Evolutionary conservation across 2,797 vertebrate genomes (phyloP).

Genomic region (Limosa lapponica): DNA sequence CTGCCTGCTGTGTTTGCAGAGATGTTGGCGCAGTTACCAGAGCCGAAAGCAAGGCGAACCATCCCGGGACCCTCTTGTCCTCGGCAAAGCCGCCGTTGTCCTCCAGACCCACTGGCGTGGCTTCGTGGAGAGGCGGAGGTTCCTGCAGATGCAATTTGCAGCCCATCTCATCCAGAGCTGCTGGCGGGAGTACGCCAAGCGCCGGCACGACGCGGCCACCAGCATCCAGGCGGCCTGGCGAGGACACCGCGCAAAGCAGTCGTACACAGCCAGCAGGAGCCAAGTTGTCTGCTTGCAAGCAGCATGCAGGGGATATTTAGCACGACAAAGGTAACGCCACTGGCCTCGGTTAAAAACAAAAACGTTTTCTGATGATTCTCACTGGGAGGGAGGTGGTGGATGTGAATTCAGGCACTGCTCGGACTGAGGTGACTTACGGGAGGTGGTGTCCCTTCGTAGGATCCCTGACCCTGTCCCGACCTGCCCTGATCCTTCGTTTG

Average conservation of each 20-base stretch:
- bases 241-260: conserved; percentile 77
- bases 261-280: conserved; percentile 73
- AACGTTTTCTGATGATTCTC: accelerated
- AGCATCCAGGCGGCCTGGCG: conserved; percentile 91
- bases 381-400: neutral
- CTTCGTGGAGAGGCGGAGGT: conserved; percentile 80
- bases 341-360: accelerated
- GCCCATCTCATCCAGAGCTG: conserved; percentile 87
- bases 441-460: accelerated
- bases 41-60: conserved; percentile 59
- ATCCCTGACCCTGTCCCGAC: neutral
- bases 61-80: conserved; percentile 51
- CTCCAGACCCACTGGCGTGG: conserved; percentile 91
- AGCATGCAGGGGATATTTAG: conserved; percentile 81
- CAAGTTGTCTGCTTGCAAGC: conserved; percentile 84
- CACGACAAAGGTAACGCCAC: conserved; percentile 82
- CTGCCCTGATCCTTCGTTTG: neutral
- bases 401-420: neutral
- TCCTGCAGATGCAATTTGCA: conserved; percentile 82
- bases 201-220: conserved; percentile 79
- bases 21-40: conserved; percentile 86
- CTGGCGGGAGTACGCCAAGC: conserved; percentile 80
- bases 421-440: neutral
- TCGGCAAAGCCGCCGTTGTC: conserved; percentile 80
- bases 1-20: conserved; percentile 73